phyloP scores from a whole-genome alignment of 2,113 vertebrate genomes.

The Suncus etruscus region DNA sequence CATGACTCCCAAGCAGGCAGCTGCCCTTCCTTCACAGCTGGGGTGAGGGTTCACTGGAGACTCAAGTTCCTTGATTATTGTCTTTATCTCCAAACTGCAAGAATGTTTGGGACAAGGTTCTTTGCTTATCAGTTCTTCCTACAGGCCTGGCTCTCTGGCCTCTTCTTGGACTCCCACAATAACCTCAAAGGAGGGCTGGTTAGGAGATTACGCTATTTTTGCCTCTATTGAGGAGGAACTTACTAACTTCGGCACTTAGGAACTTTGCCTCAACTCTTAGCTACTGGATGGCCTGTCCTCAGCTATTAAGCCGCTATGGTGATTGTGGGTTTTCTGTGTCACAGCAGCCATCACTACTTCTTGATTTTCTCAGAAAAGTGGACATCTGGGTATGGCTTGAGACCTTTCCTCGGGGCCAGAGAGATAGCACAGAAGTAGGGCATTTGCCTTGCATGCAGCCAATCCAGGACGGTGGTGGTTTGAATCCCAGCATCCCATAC shows the following conservation, averaged over 20 bases:
- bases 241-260: not conserved
- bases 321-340: not conserved
- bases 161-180: not conserved
- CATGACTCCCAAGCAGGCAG: too few species aligned
- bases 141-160: not conserved
- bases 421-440: too few species aligned
- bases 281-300: not conserved
- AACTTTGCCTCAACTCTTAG: not conserved
- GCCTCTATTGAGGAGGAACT: conserved; percentile 43
- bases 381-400: not conserved
- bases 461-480: too few species aligned
- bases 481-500: too few species aligned
- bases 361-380: not conserved
- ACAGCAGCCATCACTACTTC: not conserved
- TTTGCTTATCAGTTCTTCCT: not conserved
- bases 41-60: too few species aligned
- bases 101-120: not conserved
- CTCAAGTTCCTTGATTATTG: conserved; percentile 44
- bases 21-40: too few species aligned
- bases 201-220: not conserved
- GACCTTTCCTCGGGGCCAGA: too few species aligned
- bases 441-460: too few species aligned
- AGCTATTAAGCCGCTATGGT: not conserved
- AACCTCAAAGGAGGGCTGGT: not conserved
- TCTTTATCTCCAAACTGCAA: not conserved